Evolutionary conservation across 2,797 vertebrate genomes (phyloP), one percentile per base, ranked within the genome.

Genomic region (Phrynocephalus vlangalii): DNA sequence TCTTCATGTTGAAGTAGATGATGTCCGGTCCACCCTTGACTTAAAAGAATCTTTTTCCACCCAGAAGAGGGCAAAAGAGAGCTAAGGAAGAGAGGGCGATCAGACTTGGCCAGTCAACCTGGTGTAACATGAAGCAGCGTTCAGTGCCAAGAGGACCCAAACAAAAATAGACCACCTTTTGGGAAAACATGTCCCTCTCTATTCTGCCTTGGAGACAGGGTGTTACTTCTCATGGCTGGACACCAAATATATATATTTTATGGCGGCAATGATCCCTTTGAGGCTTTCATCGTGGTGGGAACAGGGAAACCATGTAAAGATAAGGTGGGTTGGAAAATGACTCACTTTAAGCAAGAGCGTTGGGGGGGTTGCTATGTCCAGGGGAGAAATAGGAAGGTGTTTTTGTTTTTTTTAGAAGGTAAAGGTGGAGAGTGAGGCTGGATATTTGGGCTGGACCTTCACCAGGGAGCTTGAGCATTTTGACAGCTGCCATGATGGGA

Each of bases 61-160:
- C 56, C 87, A 68, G 87, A 79, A 88, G 87, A 30, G 70, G 83
- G 83, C 87, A 85, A 83, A 68, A 52, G 63, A 33, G 75, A 83
- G 52, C 28, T 82, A 26, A 28, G 66, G 71, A 71, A 67, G 56
- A 56, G 3, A 52, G 24, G 18, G 24, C 22, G 18, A 11, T 22
- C 2, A 70, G 28, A 67, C 2, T 48, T 79, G 20, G 33, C 20
- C 30, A 15, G 20, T 30, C 24, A 38, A 13, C 6, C 9, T 67
- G 1, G 0, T 72, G 63, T 79, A 84, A 88, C 52, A 24, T 18
- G 77, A 81, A 24, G 44, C 77, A 7, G 8, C 8, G 7, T 8
- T 18, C 68, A 8, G 52, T 15, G 70, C n/a, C 70, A 48, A 66
- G 30, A 38, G 67, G 33, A 60, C n/a, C 22, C 9, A 68, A 60